These are phyloP conservation scores for Pyrrhia umbra DNA, from an alignment of 2,888 invertebrate genomes.

Conservation along the genomic window DNA sequence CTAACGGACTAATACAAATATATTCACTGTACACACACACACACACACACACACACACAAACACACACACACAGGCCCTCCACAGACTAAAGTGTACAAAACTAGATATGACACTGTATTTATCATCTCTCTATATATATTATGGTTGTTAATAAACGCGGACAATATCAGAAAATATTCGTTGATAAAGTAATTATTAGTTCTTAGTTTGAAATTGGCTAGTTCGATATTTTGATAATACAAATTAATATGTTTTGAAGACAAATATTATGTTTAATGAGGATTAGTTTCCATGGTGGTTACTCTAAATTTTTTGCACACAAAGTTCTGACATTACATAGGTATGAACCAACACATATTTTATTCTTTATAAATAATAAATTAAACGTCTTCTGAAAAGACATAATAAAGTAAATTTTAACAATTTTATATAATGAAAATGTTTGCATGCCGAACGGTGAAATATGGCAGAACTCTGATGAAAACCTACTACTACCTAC, in stretches of 20 bases:
- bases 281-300: background rate
- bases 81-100: slow-evolving; percentile 8
- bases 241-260: slow-evolving; percentile 30
- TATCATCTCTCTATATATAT: slow-evolving; percentile 30
- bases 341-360: too few species aligned
- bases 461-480: too few species aligned
- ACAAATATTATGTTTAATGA: slow-evolving; percentile 14
- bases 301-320: too few species aligned
- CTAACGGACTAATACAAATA: background rate
- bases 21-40: background rate
- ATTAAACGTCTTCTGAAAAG: too few species aligned
- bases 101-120: slow-evolving; percentile 35
- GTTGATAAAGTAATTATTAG: slow-evolving; percentile 53
- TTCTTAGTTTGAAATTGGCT: slow-evolving; percentile 38
- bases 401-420: too few species aligned
- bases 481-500: too few species aligned
- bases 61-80: slow-evolving; percentile 31
- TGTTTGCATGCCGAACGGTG: too few species aligned
- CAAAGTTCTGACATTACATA: too few species aligned
- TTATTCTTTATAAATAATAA: too few species aligned
- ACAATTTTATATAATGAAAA: too few species aligned
- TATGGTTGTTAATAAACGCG: slow-evolving; percentile 50
- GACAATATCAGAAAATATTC: slow-evolving; percentile 46
- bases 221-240: slow-evolving; percentile 32
- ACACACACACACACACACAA: slow-evolving; percentile 6